Percentiles rank a stretch among this genome's conserved stretches.
Evolutionary conservation across 1,140 invertebrate genomes (phyloP).

Genomic region (Brachionus manjavacas): DNA sequence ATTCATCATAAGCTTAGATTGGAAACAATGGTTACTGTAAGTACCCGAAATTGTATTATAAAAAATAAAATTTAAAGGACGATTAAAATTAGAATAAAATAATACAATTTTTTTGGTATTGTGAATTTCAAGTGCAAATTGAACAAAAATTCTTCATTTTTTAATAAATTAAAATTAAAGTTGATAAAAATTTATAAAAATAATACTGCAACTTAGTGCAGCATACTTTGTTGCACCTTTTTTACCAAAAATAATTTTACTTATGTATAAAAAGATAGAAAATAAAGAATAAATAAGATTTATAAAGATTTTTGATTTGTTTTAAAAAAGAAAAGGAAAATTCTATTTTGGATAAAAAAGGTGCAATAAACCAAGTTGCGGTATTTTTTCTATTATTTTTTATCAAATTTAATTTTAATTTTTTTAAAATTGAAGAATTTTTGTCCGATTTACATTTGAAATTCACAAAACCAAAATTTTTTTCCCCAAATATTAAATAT

Average conservation of each 20-base stretch:
- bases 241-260: too few species aligned
- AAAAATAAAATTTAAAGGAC: too few species aligned
- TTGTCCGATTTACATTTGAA: background rate
- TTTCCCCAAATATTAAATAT: background rate
- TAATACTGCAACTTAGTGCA: too few species aligned
- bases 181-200: too few species aligned
- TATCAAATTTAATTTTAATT: background rate
- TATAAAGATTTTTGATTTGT: too few species aligned
- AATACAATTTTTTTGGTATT: too few species aligned
- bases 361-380: background rate
- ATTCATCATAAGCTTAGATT: constrained; percentile 52
- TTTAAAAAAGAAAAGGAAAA: too few species aligned
- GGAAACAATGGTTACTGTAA: constrained; percentile 53
- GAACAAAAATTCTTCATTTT: too few species aligned
- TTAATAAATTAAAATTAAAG: too few species aligned
- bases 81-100: too few species aligned
- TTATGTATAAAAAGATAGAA: background rate
- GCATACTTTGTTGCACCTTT: too few species aligned
- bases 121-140: too few species aligned
- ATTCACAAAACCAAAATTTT: background rate
- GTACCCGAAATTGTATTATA: background rate
- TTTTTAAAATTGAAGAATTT: background rate
- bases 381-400: background rate
- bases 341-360: background rate
- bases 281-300: background rate